These are phyloP conservation scores for Eupeodes latifasciatus DNA, from an alignment of 2,888 invertebrate genomes.

Conservation along the genomic window DNA sequence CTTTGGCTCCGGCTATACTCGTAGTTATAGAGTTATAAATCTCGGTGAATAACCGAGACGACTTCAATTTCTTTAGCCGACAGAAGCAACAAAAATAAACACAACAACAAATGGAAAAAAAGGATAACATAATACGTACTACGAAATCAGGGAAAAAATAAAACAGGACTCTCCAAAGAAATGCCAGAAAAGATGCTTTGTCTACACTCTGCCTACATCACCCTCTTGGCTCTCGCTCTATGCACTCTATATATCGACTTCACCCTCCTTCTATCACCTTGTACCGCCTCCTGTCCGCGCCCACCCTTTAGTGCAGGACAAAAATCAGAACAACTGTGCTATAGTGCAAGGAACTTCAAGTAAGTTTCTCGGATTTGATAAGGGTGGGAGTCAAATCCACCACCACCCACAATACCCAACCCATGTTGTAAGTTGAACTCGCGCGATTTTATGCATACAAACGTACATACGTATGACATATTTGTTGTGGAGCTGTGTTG, in stretches of 20 bases:
- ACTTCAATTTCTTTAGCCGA: conserved; percentile 43
- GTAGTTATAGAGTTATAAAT: conserved; percentile 53
- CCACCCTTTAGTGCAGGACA: conserved; percentile 1
- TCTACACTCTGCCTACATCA: conserved; percentile 27
- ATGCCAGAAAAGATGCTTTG: conserved; percentile 74
- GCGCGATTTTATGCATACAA: conserved; percentile 14
- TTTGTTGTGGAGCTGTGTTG: conserved; percentile 27
- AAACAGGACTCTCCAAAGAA: conserved; percentile 62
- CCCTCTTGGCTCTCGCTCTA: conserved; percentile 1
- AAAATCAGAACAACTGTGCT: conserved; percentile 55
- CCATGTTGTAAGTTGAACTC: neutral
- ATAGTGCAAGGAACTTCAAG: conserved; percentile 71
- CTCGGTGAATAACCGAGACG: conserved; percentile 75
- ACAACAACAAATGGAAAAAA: conserved; percentile 6
- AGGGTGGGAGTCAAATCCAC: neutral
- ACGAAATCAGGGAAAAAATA: conserved; percentile 25
- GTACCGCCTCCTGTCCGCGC: neutral
- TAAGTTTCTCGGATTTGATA: conserved; percentile 1
- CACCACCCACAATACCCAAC: neutral
- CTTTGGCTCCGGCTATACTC: neutral
- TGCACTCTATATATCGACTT: neutral
- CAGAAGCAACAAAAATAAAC: conserved; percentile 6
- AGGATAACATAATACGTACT: conserved; percentile 28
- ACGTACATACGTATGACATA: neutral
- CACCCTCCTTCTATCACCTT: neutral